A percentile compares a stretch with the other conserved stretches of the same genome.
Conservation (phyloP, 2,797 vertebrate species). For the Mallotus villosus region DNA sequence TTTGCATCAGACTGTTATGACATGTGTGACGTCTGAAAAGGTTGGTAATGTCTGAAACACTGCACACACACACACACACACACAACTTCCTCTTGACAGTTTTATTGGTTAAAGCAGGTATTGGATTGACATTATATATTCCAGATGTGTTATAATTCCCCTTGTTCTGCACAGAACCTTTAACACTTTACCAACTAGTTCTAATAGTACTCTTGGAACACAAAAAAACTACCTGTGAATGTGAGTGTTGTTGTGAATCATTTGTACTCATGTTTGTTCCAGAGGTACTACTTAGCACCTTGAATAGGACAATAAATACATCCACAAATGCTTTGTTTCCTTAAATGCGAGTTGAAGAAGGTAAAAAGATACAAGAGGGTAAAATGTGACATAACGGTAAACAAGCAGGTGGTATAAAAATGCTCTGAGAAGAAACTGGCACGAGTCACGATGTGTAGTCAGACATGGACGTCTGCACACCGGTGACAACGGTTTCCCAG, state of each 20-base stretch:
- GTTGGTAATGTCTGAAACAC: neutral
- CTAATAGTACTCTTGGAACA: neutral
- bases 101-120: conserved; percentile 57
- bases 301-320: conserved; percentile 64
- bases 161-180: neutral
- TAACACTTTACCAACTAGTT: too few relatives aligned
- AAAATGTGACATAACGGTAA: conserved; percentile 3
- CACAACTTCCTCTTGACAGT: conserved; percentile 14
- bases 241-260: neutral
- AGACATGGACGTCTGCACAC: neutral
- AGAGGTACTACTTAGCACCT: conserved; percentile 25
- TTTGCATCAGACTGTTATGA: neutral
- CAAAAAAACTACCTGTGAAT: conserved; percentile 10
- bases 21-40: neutral
- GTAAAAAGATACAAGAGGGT: neutral
- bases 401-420: neutral
- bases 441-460: neutral
- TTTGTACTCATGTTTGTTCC: neutral
- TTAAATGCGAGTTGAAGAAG: conserved; percentile 19
- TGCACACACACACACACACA: neutral
- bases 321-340: conserved; percentile 38
- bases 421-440: neutral
- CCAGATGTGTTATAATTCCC: conserved; percentile 8
- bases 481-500: neutral
- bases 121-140: conserved; percentile 39